A percentile compares a stretch with the other conserved stretches of the same genome.
phyloP scores from a whole-genome alignment of 1,140 invertebrate species.

The Drosophila hydei region DNA sequence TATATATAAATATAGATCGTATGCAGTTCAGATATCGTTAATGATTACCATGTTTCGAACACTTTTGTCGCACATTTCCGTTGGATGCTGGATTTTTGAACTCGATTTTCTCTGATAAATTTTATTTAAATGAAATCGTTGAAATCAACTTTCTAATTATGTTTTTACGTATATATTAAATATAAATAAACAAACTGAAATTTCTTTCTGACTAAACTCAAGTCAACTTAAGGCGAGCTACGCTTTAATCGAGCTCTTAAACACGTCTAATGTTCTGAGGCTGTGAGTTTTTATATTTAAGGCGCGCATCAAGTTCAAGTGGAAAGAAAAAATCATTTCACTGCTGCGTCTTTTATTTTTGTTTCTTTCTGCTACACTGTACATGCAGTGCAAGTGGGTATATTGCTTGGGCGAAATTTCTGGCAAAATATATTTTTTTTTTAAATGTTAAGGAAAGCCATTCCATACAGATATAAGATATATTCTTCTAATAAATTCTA shows the following conservation, averaged over 20 bases:
- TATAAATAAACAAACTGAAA: neutral
- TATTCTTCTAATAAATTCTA: too few species aligned
- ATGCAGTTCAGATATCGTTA: neutral
- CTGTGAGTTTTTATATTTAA: conserved; percentile 76
- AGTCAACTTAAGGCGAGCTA: conserved; percentile 10
- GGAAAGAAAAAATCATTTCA: conserved; percentile 51
- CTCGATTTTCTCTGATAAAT: too few species aligned
- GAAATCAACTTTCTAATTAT: conserved; percentile 10
- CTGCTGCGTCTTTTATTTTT: conserved; percentile 40
- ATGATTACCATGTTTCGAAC: conserved; percentile 52
- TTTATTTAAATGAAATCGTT: conserved; percentile 15
- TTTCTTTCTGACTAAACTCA: conserved; percentile 21
- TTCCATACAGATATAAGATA: too few species aligned
- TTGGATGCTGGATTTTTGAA: neutral
- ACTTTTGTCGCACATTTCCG: conserved; percentile 35
- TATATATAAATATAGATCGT: neutral
- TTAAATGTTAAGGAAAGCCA: too few species aligned
- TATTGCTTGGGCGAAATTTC: neutral
- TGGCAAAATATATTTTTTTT: too few species aligned
- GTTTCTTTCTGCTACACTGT: conserved; percentile 9
- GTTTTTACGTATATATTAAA: neutral
- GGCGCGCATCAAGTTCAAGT: conserved; percentile 61
- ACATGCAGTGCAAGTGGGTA: neutral
- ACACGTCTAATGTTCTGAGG: conserved; percentile 73
- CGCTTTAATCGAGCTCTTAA: conserved; percentile 69